A percentile compares a stretch with the other conserved stretches of the same genome.
phyloP scores from a whole-genome alignment of 2,888 invertebrate genomes.

The Acanthopleura granulata region DNA sequence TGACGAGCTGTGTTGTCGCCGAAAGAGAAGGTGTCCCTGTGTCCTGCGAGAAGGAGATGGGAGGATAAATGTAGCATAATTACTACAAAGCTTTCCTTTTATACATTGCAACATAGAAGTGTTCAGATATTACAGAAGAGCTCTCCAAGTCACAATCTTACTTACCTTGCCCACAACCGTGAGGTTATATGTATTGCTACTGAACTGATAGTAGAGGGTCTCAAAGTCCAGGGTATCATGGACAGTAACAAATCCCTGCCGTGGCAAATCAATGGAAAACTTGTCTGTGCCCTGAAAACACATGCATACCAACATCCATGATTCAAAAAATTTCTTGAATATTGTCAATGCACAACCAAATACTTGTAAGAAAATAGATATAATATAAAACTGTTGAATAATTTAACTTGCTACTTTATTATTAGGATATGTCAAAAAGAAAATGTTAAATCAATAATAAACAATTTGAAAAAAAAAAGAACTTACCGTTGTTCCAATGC shows the following conservation, averaged over 20 bases:
- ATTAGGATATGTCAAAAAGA: no score
- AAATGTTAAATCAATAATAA: no score
- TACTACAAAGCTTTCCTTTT: no score
- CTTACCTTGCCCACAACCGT: not conserved
- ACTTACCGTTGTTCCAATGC: constrained; percentile 23
- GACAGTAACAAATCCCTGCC: constrained; percentile 9
- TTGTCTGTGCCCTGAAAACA: not conserved
- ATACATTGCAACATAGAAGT: no score
- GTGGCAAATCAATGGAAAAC: not conserved
- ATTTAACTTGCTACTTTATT: no score
- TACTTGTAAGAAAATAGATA: no score
- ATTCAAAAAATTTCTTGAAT: no score
- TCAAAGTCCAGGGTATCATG: not conserved
- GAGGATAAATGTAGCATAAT: no score
- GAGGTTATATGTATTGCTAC: not conserved
- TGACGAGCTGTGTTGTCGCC: constrained; percentile 29
- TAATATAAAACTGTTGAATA: no score
- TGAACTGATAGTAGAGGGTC: not conserved
- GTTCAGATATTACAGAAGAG: no score
- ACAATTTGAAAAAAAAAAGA: not conserved
- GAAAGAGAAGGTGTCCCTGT: not conserved
- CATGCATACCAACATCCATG: no score
- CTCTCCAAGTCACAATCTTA: not conserved
- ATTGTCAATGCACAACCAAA: no score
- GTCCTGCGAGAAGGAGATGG: not conserved